These are phyloP conservation scores for Acyrthosiphon pisum DNA, from an alignment of 1,140 invertebrate species.

Conservation along the genomic window DNA sequence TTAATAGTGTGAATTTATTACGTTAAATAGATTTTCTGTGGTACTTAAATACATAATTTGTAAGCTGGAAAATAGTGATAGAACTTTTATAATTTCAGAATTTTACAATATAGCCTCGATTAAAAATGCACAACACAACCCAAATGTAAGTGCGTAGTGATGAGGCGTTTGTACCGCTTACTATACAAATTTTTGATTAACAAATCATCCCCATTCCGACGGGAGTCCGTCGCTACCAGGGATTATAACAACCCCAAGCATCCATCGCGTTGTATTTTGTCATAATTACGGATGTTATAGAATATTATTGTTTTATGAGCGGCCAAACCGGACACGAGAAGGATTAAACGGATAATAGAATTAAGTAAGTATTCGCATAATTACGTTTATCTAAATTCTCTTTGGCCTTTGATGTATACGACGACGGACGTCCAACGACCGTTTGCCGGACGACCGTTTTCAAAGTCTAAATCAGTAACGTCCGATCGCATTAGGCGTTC, in stretches of 20 bases:
- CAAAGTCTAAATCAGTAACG: constrained; percentile 35
- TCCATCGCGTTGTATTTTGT: neutral
- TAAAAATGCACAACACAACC: neutral
- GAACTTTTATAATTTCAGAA: accelerated
- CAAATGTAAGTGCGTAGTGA: neutral
- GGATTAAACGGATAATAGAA: neutral
- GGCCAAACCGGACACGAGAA: neutral
- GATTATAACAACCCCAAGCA: neutral
- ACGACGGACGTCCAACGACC: neutral
- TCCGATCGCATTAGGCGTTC: constrained; percentile 27
- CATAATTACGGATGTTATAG: neutral
- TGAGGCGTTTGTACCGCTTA: neutral
- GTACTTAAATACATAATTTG: no score
- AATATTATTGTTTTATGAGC: neutral
- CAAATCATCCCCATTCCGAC: neutral
- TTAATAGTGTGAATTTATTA: no score
- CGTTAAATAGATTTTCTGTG: no score
- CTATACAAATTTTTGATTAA: neutral
- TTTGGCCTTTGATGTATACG: neutral
- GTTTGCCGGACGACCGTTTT: neutral
- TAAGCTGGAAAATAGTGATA: neutral
- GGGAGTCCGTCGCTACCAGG: neutral
- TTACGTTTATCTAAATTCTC: neutral
- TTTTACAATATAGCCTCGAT: neutral
- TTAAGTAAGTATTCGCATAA: neutral